phyloP scores from a whole-genome alignment of 2,888 invertebrate species.

The Mystacides longicornis region DNA sequence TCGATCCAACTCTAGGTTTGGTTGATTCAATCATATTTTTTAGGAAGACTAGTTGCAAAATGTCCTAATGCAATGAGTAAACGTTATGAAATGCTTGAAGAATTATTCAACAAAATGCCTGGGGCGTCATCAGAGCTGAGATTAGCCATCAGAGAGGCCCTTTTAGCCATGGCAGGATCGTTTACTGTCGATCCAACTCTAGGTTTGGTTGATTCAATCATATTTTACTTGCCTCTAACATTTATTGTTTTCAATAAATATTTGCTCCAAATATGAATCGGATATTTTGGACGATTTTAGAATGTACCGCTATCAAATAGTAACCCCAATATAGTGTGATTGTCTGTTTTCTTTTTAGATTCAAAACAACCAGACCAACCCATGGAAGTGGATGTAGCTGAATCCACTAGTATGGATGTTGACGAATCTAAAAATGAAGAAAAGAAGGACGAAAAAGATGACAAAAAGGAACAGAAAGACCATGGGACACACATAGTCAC shows the following conservation, averaged over 20 bases:
- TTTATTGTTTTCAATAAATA: too few species aligned
- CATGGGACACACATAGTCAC: constrained; percentile 43
- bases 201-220: too few species aligned
- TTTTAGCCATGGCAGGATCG: constrained; percentile 61
- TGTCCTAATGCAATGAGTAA: constrained; percentile 39
- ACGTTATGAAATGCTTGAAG: constrained; percentile 41
- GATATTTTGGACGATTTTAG: too few species aligned
- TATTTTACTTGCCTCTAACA: too few species aligned
- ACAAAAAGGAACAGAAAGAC: constrained; percentile 26
- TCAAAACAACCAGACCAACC: constrained; percentile 20
- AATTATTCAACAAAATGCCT: constrained; percentile 45
- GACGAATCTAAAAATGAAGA: neutral
- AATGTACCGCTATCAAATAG: too few species aligned
- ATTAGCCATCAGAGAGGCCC: constrained; percentile 59
- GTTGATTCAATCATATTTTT: too few species aligned
- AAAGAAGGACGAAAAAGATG: constrained; percentile 1
- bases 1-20: constrained; percentile 28
- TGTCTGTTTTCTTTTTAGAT: neutral
- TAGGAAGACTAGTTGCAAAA: constrained; percentile 37
- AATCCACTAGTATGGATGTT: neutral
- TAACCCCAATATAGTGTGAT: neutral
- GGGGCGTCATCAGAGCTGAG: constrained; percentile 49
- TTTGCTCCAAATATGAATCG: too few species aligned
- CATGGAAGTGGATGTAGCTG: constrained; percentile 27
- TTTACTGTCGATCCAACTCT: constrained; percentile 41